Base-by-base conservation (phyloP, 2,113 vertebrate species). In the Dascyllus trimaculatus region DNA sequence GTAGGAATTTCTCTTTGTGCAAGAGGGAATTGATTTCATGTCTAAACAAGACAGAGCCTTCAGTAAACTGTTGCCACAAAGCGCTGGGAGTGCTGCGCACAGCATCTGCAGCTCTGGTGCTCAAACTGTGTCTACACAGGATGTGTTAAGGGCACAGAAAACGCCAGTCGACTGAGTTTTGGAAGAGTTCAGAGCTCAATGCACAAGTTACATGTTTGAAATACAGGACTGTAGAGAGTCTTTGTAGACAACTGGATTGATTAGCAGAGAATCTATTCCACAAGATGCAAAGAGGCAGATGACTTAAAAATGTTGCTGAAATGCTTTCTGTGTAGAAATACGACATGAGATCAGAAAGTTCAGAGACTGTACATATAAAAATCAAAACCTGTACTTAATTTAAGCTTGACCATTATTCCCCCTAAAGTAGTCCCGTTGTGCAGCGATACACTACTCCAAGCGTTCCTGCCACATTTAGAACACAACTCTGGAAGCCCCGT, bases 101-200 rank as follows among this genome's bases (percentile, higher is more conserved):
- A 19, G 48, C 18, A 26, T 18, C 53, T 51, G 29, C 62, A 43
- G 49, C 32, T 43, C 60, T 19, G n/a, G 25, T 46, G 46, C 56
- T 67, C 35, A 56, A 53, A 53, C 61, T 72, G 62, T 35, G 21
- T 66, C 62, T 46, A 26, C 46, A 59, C 60, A 72, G 25, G 58
- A 57, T 52, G 26, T 53, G 35, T 40, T 63, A 8, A n/a, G 32
- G 32, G 32, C 32, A 35, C 26, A 57, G 21, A 7, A 56, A 32
- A 35, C 22, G 43, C 18, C 11, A 26, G 61, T 57, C 8, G 18
- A 14, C 21, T 11, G 6, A 51, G 52, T 57, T 64, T 29, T 18
- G 25, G 18, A 56, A 56, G 32, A 22, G 53, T 26, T 35, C 2
- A 3, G 45, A 66, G 38, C 49, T 38, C 9, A 56, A 51, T 3